Evolutionary conservation across 2,888 invertebrate genomes (phyloP), one percentile per base, ranked within the genome.

Genomic region (Atethmia centrago): DNA sequence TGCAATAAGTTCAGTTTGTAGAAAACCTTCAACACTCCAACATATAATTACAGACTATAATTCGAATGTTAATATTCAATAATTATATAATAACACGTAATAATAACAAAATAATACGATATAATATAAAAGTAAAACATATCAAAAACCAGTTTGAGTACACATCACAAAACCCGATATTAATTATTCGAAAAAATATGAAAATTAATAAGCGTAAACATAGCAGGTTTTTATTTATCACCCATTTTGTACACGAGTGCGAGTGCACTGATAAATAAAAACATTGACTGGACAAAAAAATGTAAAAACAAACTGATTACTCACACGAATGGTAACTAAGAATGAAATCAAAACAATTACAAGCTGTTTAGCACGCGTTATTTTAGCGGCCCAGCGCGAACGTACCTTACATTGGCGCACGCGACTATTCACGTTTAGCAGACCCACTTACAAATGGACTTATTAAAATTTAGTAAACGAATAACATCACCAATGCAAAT

Each of bases 361-460:
- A 36, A 5, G 2, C 61, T 12, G 40, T 49, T 28, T 25, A 25
- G 12, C 16, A 31, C 21, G 77, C 72, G 56, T 9, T 49, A 75
- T 79, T 75, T 76, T 82, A 82, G 68, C 59, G 55, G 47, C 69
- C 63, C 79, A 7, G 61, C 31, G 59, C 45, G 5, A 28, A 10
- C 68, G 53, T 82, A 62, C 47, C 61, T 58, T 62, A 56, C 56
- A 71, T 79, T 66, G 40, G 66, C 71, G 76, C 83, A 82, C 79
- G 83, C 68, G 83, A 83, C 79, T 63, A 49, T 76, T 59, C 79
- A 79, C 83, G 79, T 82, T 82, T 75, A 58, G 25, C 68, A 71
- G 58, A 75, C 75, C 49, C n/a, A 71, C 75, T 79, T 82, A 74
- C 83, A 79, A 81, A 82, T 74, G 58, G 67, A 65, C 68, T 61